phyloP scores from a whole-genome alignment of 2,797 vertebrate species.

The Monodelphis domestica region DNA sequence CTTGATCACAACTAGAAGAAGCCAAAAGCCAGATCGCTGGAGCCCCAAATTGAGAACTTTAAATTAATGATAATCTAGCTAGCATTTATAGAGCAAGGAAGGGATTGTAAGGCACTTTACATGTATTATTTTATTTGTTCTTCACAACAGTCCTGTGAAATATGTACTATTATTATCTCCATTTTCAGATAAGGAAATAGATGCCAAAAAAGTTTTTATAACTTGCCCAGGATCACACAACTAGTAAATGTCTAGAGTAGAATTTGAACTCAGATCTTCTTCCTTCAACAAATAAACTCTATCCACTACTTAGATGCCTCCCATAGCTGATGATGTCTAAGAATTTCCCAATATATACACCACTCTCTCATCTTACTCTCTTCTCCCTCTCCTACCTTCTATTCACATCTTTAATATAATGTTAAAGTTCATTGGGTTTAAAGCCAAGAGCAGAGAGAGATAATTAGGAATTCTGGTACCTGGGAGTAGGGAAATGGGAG shows the following conservation, averaged over 20 bases:
- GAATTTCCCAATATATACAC: neutral
- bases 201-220: neutral
- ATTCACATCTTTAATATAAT: neutral
- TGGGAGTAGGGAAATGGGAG: neutral
- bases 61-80: neutral
- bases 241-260: neutral
- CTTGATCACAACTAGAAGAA: neutral
- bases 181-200: neutral
- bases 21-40: neutral
- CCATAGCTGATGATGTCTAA: neutral
- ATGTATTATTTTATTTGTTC: neutral
- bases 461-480: neutral
- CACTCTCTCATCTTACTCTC: neutral
- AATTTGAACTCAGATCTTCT: neutral
- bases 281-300: neutral
- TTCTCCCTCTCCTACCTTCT: too few relatives aligned
- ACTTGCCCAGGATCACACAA: neutral
- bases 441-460: neutral
- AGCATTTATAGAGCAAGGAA: neutral
- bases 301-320: neutral
- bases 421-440: neutral
- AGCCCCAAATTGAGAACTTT: neutral
- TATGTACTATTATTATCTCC: neutral
- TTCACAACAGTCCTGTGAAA: neutral
- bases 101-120: neutral